Percentiles rank a stretch among this genome's conserved stretches.
Evolutionary conservation across 1,140 invertebrate species (phyloP).

Genomic region (Eufriesea mexicana): DNA sequence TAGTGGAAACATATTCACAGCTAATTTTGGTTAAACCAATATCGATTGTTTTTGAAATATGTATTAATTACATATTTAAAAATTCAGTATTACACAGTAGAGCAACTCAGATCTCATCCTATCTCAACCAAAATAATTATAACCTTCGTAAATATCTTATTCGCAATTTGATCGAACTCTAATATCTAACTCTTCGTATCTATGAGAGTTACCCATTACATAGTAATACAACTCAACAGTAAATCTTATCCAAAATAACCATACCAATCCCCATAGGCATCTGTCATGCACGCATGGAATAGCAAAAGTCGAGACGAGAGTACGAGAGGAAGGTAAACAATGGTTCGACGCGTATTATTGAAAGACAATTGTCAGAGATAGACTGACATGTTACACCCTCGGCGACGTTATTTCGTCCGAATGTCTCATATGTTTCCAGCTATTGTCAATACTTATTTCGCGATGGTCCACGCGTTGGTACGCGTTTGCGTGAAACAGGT

Average conservation of each 20-base stretch:
- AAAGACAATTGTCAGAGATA: constrained; percentile 17
- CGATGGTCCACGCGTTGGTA: neutral
- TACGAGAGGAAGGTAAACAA: constrained; percentile 35
- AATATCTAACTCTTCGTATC: no score
- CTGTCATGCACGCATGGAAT: constrained; percentile 7
- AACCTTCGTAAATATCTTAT: no score
- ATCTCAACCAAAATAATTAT: no score
- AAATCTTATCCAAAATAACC: neutral
- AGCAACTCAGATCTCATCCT: no score
- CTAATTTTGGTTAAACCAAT: no score
- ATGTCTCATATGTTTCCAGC: constrained; percentile 5
- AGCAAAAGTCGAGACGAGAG: neutral
- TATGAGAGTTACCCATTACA: no score
- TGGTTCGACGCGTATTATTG: constrained; percentile 23
- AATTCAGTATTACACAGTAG: no score
- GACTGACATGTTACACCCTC: neutral
- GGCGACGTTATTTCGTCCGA: neutral
- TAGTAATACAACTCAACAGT: neutral
- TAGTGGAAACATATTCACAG: no score
- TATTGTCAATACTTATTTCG: neutral
- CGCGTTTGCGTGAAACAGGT: neutral
- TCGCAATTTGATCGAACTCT: neutral
- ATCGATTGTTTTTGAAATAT: no score
- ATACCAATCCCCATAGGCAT: neutral
- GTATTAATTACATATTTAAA: no score